These are phyloP conservation scores for Lymantria dispar DNA, from an alignment of 2,888 invertebrate genomes.

Conservation along the genomic window DNA sequence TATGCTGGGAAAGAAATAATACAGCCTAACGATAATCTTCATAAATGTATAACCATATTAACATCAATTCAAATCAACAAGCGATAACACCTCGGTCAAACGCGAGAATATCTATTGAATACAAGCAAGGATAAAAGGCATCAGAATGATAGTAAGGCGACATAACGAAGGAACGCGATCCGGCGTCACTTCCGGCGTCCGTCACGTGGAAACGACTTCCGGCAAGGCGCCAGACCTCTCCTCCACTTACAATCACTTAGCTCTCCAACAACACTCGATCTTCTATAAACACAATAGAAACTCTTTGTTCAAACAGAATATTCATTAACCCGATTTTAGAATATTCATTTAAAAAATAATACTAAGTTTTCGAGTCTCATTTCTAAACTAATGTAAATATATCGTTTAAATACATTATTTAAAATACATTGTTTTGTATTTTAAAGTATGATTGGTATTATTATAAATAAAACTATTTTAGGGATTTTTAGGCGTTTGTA, in stretches of 20 bases:
- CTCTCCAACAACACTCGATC: constrained; percentile 56
- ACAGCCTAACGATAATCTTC: too few species aligned
- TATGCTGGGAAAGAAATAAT: too few species aligned
- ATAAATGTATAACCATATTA: too few species aligned
- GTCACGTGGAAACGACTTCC: constrained; percentile 79
- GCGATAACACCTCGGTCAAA: constrained; percentile 15
- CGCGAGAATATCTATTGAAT: constrained; percentile 33
- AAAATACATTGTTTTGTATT: too few species aligned
- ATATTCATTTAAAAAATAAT: background rate
- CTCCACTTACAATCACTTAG: constrained; percentile 80
- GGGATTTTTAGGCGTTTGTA: too few species aligned
- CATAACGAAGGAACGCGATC: constrained; percentile 74
- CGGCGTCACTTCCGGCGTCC: constrained; percentile 76
- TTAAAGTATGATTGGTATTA: too few species aligned
- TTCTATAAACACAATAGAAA: constrained; percentile 45
- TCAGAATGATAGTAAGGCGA: constrained; percentile 52
- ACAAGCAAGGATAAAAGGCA: constrained; percentile 49
- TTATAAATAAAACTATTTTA: too few species aligned
- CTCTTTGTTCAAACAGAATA: constrained; percentile 29
- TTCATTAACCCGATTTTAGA: constrained; percentile 25
- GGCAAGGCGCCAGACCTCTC: constrained; percentile 70
- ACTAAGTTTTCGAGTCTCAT: background rate
- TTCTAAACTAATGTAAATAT: constrained; percentile 6
- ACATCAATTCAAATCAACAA: constrained; percentile 20
- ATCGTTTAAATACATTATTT: too few species aligned